phyloP scores from a whole-genome alignment of 2,888 invertebrate genomes.

The Temnothorax rugatulus region DNA sequence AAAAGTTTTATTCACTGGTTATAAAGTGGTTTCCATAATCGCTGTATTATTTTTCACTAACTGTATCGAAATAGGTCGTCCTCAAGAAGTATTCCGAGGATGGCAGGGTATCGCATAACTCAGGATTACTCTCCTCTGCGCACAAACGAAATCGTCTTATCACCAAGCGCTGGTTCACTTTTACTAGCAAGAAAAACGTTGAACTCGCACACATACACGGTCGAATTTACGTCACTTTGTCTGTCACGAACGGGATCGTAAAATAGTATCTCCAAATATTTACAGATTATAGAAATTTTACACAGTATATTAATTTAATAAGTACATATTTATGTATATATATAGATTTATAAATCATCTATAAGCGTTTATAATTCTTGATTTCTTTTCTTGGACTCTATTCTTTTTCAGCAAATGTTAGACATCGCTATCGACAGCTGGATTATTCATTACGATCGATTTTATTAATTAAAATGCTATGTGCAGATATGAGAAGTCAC shows the following conservation, averaged over 20 bases:
- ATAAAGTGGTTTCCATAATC: conserved; percentile 16
- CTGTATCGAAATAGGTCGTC: conserved; percentile 57
- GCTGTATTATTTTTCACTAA: conserved; percentile 46
- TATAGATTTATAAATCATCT: neutral
- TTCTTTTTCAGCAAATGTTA: neutral
- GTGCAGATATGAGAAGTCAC: conserved; percentile 52
- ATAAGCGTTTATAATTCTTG: neutral
- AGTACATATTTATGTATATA: no score
- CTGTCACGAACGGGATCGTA: conserved; percentile 1
- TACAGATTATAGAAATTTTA: neutral
- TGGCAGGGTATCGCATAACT: conserved; percentile 72
- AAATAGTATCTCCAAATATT: conserved; percentile 17
- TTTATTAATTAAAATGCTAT: conserved; percentile 58
- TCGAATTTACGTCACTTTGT: conserved; percentile 69
- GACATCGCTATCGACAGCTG: conserved; percentile 25
- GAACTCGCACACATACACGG: conserved; percentile 42
- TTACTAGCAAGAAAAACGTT: conserved; percentile 60
- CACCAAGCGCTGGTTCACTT: conserved; percentile 65
- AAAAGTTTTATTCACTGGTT: conserved; percentile 41
- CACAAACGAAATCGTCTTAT: conserved; percentile 76
- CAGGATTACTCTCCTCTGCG: conserved; percentile 73
- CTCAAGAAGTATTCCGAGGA: conserved; percentile 51
- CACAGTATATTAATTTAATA: neutral
- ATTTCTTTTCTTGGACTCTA: neutral
- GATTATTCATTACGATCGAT: conserved; percentile 55